These are phyloP conservation scores for Mesocentrotus franciscanus DNA, from an alignment of 53 echinoderm and acorn worm genomes.

Conservation along the genomic window DNA sequence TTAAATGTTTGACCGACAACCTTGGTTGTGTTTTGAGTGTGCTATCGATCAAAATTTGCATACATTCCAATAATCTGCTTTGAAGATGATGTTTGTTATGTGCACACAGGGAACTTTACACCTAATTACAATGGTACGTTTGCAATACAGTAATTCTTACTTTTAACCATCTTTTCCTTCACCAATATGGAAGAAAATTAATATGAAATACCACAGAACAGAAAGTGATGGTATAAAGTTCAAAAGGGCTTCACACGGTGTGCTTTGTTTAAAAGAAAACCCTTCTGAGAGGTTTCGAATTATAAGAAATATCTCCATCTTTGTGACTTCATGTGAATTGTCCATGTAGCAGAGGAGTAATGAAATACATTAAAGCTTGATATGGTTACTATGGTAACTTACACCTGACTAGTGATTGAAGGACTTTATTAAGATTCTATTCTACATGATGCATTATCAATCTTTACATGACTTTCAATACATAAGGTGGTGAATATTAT, in stretches of 20 bases:
- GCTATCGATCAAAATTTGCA: background rate
- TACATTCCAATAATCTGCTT: background rate
- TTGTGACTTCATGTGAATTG: background rate
- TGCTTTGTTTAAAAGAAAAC: background rate
- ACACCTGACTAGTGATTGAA: background rate
- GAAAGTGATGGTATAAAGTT: background rate
- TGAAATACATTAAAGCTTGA: background rate
- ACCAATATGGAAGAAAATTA: background rate
- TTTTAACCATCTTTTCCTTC: background rate
- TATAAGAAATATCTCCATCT: background rate
- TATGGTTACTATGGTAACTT: constrained; percentile 19
- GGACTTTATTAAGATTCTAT: background rate
- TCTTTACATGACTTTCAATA: background rate
- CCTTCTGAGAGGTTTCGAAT: background rate
- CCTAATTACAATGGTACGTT: background rate
- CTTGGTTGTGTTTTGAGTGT: no score
- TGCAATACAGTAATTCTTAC: background rate
- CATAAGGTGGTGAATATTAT: background rate
- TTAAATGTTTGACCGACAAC: no score
- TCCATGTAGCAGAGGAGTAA: background rate
- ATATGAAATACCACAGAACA: background rate
- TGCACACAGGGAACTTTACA: background rate
- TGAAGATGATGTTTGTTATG: background rate
- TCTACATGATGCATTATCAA: background rate
- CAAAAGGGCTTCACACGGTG: background rate